A percentile compares a stretch with the other conserved stretches of the same genome.
Conservation (phyloP, 1,140 invertebrate genomes). For the Metopolophium dirhodum region DNA sequence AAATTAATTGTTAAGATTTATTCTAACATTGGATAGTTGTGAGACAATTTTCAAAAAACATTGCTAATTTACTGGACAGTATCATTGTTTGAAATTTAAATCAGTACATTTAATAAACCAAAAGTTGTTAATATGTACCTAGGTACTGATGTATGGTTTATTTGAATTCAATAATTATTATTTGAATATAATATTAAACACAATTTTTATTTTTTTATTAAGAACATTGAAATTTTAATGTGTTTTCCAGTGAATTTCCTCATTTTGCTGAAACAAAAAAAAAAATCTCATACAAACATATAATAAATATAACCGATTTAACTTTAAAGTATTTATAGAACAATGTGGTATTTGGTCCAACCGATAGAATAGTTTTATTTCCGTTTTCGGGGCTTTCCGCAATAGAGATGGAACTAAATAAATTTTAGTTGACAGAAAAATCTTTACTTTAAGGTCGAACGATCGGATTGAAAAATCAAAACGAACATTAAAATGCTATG, state of each 20-base stretch:
- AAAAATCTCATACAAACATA: neutral
- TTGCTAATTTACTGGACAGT: neutral
- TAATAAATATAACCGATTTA: neutral
- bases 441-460: neutral
- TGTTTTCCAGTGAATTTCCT: neutral
- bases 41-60: neutral
- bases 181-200: neutral
- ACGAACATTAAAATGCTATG: slow-evolving; percentile 7
- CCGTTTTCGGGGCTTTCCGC: neutral
- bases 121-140: no score
- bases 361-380: slow-evolving; percentile 4
- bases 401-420: slow-evolving; percentile 8
- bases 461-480: neutral
- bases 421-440: neutral
- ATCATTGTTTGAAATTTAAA: neutral
- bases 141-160: no score
- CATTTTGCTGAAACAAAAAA: no score
- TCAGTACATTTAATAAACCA: neutral
- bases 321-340: neutral
- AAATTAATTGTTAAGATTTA: neutral
- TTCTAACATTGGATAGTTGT: neutral
- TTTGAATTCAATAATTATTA: neutral
- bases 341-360: neutral
- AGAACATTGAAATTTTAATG: no score
- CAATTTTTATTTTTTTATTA: no score